These are phyloP conservation scores for Propithecus deckenii DNA, from an alignment of 2,797 vertebrate genomes.

Conservation along the genomic window DNA sequence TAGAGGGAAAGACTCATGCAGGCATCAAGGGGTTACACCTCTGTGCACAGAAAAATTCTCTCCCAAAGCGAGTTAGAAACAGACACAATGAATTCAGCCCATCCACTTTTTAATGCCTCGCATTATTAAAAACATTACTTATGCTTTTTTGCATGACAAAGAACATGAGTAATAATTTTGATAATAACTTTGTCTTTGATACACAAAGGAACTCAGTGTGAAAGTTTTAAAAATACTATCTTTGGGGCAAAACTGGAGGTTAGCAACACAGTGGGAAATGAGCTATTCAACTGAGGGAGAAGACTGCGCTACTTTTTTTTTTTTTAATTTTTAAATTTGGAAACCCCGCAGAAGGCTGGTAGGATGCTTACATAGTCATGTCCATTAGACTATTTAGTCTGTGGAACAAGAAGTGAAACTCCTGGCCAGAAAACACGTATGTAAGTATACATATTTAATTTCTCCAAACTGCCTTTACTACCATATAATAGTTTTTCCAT, in stretches of 20 bases:
- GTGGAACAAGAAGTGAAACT: not conserved
- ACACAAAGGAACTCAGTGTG: conserved; percentile 75
- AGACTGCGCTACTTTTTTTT: not conserved
- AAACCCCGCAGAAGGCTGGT: not conserved
- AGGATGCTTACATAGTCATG: not conserved
- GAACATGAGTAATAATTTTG: conserved; percentile 79
- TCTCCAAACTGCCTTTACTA: not conserved
- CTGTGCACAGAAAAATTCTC: conserved; percentile 44
- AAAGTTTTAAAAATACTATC: conserved; percentile 72
- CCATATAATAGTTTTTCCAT: not conserved
- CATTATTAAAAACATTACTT: conserved; percentile 82
- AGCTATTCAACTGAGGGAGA: conserved; percentile 52
- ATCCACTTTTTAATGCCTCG: conserved; percentile 72
- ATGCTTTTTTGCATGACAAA: conserved; percentile 78
- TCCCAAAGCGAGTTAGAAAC: conserved; percentile 18
- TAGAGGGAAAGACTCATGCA: not conserved
- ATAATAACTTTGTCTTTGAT: conserved; percentile 78
- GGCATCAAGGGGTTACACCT: conserved; percentile 58
- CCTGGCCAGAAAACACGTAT: not conserved
- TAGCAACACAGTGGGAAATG: conserved; percentile 67
- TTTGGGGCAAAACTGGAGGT: conserved; percentile 73
- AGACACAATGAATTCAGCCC: conserved; percentile 71
- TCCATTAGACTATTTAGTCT: not conserved
- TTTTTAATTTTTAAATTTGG: conserved; percentile 33
- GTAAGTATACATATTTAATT: not conserved